Percentiles rank a stretch among this genome's conserved stretches.
These are phyloP conservation scores for Leucoraja erinaceus DNA, from an alignment of 2,113 vertebrate genomes.

Conservation along the genomic window DNA sequence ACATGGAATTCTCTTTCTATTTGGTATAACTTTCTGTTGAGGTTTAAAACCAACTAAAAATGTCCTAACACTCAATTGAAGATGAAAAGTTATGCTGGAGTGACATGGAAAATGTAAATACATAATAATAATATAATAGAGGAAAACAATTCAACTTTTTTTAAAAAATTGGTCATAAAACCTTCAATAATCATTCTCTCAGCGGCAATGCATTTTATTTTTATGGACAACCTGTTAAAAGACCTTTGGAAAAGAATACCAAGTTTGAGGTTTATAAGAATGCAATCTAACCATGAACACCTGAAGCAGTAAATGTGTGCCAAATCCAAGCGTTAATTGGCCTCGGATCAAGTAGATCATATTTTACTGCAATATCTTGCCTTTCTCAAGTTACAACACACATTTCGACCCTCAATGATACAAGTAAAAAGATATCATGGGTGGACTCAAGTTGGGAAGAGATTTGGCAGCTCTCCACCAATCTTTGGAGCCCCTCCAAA, in stretches of 20 bases:
- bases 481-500: slow-evolving; percentile 5
- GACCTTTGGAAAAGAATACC: not conserved
- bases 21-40: no score
- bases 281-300: not conserved
- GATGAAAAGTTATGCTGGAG: not conserved
- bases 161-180: not conserved
- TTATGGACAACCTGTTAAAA: not conserved
- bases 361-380: not conserved
- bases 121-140: not conserved
- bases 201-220: not conserved
- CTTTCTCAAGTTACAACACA: not conserved
- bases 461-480: not conserved
- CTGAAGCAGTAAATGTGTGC: not conserved
- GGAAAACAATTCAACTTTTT: not conserved
- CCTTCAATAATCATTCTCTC: not conserved
- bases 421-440: not conserved
- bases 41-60: not conserved
- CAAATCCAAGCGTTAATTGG: slow-evolving; percentile 8
- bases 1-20: no score
- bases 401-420: not conserved
- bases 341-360: not conserved
- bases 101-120: not conserved
- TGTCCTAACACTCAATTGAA: not conserved
- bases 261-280: not conserved
- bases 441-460: not conserved